Evolutionary conservation across 1,140 invertebrate genomes (phyloP).

Genomic region (Drosophila auraria): DNA sequence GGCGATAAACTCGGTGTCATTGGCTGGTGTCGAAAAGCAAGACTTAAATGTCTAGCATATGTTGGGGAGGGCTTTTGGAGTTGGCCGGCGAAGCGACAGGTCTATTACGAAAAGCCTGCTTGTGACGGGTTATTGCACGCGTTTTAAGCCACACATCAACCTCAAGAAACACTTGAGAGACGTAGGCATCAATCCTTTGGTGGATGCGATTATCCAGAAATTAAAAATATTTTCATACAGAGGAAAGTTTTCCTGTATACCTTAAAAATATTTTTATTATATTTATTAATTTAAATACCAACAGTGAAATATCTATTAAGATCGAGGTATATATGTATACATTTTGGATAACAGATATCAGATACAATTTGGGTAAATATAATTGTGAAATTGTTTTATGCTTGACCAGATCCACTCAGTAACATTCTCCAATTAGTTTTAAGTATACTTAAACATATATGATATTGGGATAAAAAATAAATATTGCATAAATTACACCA

Average conservation of each 20-base stretch:
- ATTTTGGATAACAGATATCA: not conserved
- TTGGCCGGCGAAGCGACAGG: conserved; percentile 47
- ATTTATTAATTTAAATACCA: too few species aligned
- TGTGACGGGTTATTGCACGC: conserved; percentile 46
- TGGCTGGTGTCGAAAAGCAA: conserved; percentile 68
- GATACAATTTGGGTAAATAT: not conserved
- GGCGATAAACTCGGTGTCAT: conserved; percentile 10
- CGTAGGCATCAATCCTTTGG: not conserved
- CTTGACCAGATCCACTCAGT: not conserved
- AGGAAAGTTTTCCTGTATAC: not conserved
- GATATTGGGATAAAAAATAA: not conserved
- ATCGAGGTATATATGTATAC: too few species aligned
- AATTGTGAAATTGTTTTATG: not conserved
- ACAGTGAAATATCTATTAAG: too few species aligned
- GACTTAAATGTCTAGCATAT: conserved; percentile 79
- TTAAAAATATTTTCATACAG: too few species aligned
- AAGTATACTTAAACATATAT: not conserved
- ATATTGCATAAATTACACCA: not conserved
- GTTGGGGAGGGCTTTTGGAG: conserved; percentile 25
- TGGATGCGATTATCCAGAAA: not conserved
- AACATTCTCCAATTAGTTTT: not conserved
- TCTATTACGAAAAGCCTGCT: conserved; percentile 48
- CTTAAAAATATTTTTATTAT: too few species aligned
- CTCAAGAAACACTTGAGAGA: not conserved
- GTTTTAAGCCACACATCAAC: not conserved